These are phyloP conservation scores for Meteorus sp. DNA, from an alignment of 1,140 invertebrate genomes.

Conservation along the genomic window DNA sequence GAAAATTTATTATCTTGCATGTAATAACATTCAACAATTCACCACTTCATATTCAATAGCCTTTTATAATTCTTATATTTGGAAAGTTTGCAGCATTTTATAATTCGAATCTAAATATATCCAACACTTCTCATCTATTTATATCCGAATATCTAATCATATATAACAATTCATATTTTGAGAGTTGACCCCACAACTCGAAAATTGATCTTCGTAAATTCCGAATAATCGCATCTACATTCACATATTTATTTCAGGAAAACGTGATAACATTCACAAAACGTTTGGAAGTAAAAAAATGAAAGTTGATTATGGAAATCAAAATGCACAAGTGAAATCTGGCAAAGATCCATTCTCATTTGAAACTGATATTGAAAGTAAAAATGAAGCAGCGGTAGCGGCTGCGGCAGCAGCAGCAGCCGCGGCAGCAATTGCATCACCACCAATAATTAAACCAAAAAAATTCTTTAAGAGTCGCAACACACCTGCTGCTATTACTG, in stretches of 20 bases:
- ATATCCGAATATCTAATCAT: too few relatives aligned
- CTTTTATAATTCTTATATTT: too few relatives aligned
- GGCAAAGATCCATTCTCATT: slow-evolving; percentile 55
- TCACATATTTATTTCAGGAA: slow-evolving; percentile 38
- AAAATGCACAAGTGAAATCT: slow-evolving; percentile 45
- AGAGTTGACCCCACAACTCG: too few relatives aligned
- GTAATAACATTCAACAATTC: too few relatives aligned
- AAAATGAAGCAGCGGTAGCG: slow-evolving; percentile 34
- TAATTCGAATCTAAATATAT: too few relatives aligned
- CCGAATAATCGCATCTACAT: not conserved
- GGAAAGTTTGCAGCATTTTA: too few relatives aligned
- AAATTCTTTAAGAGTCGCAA: slow-evolving; percentile 91
- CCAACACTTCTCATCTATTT: too few relatives aligned
- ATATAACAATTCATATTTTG: too few relatives aligned
- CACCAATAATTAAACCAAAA: slow-evolving; percentile 68
- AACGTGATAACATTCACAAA: slow-evolving; percentile 45
- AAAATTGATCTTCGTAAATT: too few relatives aligned
- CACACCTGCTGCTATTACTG: slow-evolving; percentile 58
- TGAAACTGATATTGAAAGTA: slow-evolving; percentile 49
- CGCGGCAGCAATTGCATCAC: slow-evolving; percentile 34
- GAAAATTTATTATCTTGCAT: too few relatives aligned
- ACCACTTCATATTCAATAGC: too few relatives aligned
- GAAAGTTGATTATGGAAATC: slow-evolving; percentile 55
- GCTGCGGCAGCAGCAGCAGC: too few relatives aligned
- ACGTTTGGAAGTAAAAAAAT: slow-evolving; percentile 44